Percentiles rank a stretch among this genome's conserved stretches.
These are phyloP conservation scores for Aricia agestis DNA, from an alignment of 1,140 invertebrate species.

Conservation along the genomic window DNA sequence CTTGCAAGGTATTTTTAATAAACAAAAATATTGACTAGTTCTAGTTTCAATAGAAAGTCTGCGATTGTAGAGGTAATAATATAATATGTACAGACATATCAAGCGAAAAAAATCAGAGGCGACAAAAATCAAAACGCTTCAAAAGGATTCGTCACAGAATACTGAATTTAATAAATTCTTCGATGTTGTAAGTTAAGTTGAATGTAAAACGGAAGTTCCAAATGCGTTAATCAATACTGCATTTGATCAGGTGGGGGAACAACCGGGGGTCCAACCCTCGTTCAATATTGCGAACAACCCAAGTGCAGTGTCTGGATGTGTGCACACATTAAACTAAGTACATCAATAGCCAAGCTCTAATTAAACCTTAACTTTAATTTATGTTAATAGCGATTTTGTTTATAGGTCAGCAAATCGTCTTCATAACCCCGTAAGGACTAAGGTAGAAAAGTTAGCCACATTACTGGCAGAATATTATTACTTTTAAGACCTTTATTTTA, in stretches of 20 bases:
- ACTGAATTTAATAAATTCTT: background rate
- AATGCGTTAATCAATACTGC: conserved; percentile 44
- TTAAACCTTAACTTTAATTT: too few relatives aligned
- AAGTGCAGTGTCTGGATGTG: background rate
- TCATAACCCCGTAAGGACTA: too few relatives aligned
- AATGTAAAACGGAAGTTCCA: conserved; percentile 32
- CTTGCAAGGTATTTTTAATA: too few relatives aligned
- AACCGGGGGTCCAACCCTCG: conserved; percentile 38
- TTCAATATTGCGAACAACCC: conserved; percentile 32
- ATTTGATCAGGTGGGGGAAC: conserved; percentile 31
- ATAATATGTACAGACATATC: background rate
- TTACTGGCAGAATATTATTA: too few relatives aligned
- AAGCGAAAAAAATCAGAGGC: background rate
- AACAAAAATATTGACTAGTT: too few relatives aligned
- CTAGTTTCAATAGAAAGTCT: too few relatives aligned
- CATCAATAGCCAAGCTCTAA: background rate
- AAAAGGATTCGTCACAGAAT: background rate
- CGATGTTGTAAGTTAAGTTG: conserved; percentile 17
- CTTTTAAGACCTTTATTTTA: too few relatives aligned
- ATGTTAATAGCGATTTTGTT: too few relatives aligned
- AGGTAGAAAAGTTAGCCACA: too few relatives aligned
- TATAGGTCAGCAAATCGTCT: too few relatives aligned
- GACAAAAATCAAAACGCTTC: background rate
- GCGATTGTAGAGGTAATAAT: background rate
- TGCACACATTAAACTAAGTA: background rate